Percentiles rank a stretch among this genome's conserved stretches.
These are phyloP conservation scores for Emydocephalus ijimae DNA, from an alignment of 2,113 vertebrate species.

Conservation along the genomic window DNA sequence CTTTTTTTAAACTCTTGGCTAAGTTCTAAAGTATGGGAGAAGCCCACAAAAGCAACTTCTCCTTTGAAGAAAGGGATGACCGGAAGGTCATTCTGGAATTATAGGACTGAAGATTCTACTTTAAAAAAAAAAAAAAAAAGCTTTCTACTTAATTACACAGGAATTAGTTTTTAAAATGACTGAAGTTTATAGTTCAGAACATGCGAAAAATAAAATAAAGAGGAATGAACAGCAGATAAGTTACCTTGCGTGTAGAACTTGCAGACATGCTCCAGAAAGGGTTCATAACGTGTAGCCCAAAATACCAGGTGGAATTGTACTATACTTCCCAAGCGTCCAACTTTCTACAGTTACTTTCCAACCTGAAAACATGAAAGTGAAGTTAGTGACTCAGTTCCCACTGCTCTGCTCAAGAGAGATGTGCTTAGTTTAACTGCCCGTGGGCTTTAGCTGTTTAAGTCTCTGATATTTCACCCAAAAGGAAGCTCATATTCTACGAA, in stretches of 20 bases:
- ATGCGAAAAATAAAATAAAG: not conserved
- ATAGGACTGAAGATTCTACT: not conserved
- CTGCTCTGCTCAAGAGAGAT: not conserved
- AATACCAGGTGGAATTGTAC: conserved; percentile 48
- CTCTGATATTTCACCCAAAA: not conserved
- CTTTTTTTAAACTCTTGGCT: not conserved
- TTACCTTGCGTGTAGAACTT: conserved; percentile 88
- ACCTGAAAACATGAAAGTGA: conserved; percentile 41
- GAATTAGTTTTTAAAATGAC: not conserved
- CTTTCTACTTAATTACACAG: not conserved
- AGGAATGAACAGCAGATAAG: not conserved
- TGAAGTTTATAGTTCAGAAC: not conserved
- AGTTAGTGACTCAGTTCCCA: not conserved
- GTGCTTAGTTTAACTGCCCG: not conserved
- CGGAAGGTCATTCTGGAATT: not conserved
- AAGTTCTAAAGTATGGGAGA: not conserved
- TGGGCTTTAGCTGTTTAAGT: not conserved
- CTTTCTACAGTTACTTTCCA: conserved; percentile 58
- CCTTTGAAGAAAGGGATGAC: not conserved
- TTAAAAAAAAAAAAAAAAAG: too few relatives aligned
- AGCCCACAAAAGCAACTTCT: not conserved
- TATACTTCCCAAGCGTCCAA: conserved; percentile 55
- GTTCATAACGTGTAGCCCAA: conserved; percentile 86
- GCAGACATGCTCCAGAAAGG: conserved; percentile 98
- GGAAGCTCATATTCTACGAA: not conserved